Conservation (phyloP, 2,797 vertebrate genomes). For the Paratrypauchen microcephalus region DNA sequence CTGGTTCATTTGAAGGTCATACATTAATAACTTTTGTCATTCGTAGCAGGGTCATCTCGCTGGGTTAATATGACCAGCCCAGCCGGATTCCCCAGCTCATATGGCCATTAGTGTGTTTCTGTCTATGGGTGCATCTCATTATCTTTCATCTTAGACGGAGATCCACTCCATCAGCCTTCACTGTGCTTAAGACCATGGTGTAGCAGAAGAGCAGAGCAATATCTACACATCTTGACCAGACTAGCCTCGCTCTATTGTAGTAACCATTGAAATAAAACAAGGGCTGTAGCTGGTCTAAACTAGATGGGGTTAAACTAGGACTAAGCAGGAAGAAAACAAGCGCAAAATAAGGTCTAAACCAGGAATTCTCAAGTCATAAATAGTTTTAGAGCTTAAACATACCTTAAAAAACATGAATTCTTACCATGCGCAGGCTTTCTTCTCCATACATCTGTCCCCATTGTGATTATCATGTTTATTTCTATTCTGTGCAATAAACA, state of each 20-base stretch:
- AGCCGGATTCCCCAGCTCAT: constrained; percentile 52
- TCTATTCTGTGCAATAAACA: no score
- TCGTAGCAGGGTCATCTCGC: constrained; percentile 28
- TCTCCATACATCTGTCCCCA: no score
- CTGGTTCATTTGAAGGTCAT: constrained; percentile 51
- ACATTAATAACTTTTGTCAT: constrained; percentile 48
- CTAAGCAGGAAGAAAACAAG: neutral
- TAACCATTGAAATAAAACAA: neutral
- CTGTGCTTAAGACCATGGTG: constrained; percentile 35
- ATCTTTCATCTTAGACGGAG: constrained; percentile 54
- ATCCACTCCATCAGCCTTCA: constrained; percentile 43
- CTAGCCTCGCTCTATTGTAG: neutral
- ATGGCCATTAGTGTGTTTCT: constrained; percentile 63
- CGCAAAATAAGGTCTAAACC: neutral
- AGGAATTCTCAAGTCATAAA: neutral
- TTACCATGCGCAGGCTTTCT: no score
- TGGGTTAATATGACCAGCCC: constrained; percentile 42
- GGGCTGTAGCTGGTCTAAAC: neutral
- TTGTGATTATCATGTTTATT: no score
- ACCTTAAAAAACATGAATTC: no score
- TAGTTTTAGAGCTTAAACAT: no score
- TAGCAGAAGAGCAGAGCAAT: constrained; percentile 14
- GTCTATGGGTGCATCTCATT: constrained; percentile 56
- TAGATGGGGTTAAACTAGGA: neutral
- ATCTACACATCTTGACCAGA: constrained; percentile 18